Evolutionary conservation across 2,113 vertebrate species (phyloP), one percentile per base, ranked within the genome.

Genomic region (Hiodon tergisus): DNA sequence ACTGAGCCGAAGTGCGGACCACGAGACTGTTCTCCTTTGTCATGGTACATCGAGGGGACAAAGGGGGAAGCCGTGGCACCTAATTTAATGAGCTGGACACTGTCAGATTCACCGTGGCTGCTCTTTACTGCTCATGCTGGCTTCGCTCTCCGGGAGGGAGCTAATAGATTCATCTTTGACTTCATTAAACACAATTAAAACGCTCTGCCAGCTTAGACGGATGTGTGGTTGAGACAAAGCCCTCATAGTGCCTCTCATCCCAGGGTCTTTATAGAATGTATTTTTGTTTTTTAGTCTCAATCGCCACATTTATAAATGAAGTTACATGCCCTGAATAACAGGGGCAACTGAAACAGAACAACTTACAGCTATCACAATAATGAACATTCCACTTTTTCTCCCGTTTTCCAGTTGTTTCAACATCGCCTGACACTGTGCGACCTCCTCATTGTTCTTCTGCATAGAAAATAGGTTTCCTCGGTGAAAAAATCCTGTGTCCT

Each of bases 141-240:
- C 59, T 52, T 50, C 71, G 13, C 53, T 70, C 61, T 72, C 71
- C 48, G 53, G 80, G 79, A 82, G 83, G 79, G 80, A 84, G 83
- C 84, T 86, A 82, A 80, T 79, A 79, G 81, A 66, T 81, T 83
- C 79, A 83, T 86, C 81, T 87, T 83, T 86, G 89, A 88, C 84
- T 85, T 85, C 82, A 86, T 85, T 88, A 85, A 86, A 82, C 82
- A 88, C 87, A 91, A 90, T 90, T 78, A 84, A 81, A 82, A 89
- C 84, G 79, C 87, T 90, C 87, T 88, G 79, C 80, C 70, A 80
- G 73, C 79, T 78, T 58, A 79, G 73, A 76, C 58, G 57, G 66
- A 80, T 80, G 67, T 69, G 74, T 4, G 14, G 67, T 17, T 14
- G 52, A 73, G 83, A 91, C 88, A 92, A 91, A 86, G 86, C 46